Percentiles rank a stretch among this genome's conserved stretches.
Evolutionary conservation across 2,888 invertebrate species (phyloP).

Genomic region (Leptinotarsa juncta): DNA sequence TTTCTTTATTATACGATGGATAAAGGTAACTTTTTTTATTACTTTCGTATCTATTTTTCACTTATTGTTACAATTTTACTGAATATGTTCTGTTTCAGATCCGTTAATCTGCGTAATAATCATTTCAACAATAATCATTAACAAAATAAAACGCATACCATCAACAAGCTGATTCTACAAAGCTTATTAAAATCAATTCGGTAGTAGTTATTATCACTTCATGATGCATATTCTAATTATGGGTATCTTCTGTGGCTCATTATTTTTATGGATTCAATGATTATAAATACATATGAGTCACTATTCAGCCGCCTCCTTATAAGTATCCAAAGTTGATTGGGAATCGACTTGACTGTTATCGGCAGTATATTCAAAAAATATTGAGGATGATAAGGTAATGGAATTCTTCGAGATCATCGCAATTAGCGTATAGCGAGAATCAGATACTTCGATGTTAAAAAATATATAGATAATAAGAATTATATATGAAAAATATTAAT

Average conservation of each 20-base stretch:
- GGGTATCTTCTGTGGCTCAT: slow-evolving; percentile 12
- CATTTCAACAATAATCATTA: neutral
- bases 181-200: slow-evolving; percentile 4
- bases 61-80: no score
- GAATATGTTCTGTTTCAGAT: no score
- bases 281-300: neutral
- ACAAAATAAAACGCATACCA: neutral
- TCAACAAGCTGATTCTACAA: neutral
- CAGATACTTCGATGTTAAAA: no score
- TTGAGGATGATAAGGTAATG: no score
- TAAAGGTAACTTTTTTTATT: no score
- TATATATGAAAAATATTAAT: no score
- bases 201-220: slow-evolving; percentile 9
- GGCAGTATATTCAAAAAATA: neutral
- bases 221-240: slow-evolving; percentile 9
- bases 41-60: no score
- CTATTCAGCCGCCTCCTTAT: slow-evolving; percentile 9
- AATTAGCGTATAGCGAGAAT: no score
- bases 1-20: no score
- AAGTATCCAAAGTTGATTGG: neutral
- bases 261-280: slow-evolving; percentile 8
- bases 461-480: no score
- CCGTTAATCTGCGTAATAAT: no score
- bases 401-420: no score
- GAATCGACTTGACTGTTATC: slow-evolving; percentile 10